phyloP scores from a whole-genome alignment of 1,140 invertebrate genomes.

The Zaprionus ghesquierei region DNA sequence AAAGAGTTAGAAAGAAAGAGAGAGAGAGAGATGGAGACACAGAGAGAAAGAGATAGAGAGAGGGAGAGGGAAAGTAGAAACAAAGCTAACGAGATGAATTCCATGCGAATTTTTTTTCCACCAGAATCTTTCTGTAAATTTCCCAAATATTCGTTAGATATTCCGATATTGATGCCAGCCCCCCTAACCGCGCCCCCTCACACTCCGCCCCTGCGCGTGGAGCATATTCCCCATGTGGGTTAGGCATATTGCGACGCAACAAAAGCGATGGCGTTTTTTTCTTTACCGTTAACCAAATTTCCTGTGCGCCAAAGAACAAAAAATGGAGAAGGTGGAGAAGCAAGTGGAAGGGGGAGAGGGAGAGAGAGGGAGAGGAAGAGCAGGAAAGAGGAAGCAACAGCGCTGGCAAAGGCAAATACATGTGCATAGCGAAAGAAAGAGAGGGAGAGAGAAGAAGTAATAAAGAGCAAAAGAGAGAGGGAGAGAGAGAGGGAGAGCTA shows the following conservation, averaged over 20 bases:
- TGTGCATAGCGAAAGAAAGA: constrained; percentile 31
- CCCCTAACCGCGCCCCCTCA: no score
- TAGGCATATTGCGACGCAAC: constrained; percentile 63
- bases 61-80: no score
- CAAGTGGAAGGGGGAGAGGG: background rate
- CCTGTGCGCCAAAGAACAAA: constrained; percentile 7
- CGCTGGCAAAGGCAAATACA: constrained; percentile 60
- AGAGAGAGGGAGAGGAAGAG: background rate
- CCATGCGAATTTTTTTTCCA: background rate
- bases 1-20: no score
- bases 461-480: background rate
- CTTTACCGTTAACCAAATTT: constrained; percentile 75
- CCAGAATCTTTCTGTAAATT: background rate
- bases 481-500: constrained; percentile 7
- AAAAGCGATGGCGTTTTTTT: constrained; percentile 65
- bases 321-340: background rate
- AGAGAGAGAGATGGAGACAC: no score
- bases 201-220: background rate
- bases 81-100: background rate
- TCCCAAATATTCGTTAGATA: background rate
- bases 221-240: background rate
- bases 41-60: background rate
- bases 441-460: background rate
- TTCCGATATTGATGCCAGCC: background rate
- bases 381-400: no score